A percentile compares a stretch with the other conserved stretches of the same genome.
Conservation (phyloP, 2,888 invertebrate species). For the Uropetala carovei region DNA sequence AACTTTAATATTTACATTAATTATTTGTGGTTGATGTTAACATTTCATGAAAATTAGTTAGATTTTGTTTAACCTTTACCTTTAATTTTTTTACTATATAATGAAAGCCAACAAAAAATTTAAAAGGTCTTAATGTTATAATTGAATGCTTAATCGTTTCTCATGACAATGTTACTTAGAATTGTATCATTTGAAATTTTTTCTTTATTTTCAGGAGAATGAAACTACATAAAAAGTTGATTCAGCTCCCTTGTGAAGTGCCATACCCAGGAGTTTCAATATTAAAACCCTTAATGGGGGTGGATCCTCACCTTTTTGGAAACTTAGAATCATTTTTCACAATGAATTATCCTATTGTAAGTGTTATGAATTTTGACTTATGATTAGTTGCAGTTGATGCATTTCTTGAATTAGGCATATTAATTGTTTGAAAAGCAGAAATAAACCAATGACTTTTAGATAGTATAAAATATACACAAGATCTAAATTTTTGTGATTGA, state of each 20-base stretch:
- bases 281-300: slow-evolving; percentile 95
- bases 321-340: slow-evolving; percentile 97
- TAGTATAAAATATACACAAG: too few relatives aligned
- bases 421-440: too few relatives aligned
- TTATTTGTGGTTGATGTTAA: not conserved
- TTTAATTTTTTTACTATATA: too few relatives aligned
- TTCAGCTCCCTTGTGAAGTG: slow-evolving; percentile 81
- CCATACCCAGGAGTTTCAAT: slow-evolving; percentile 94
- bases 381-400: too few relatives aligned
- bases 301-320: slow-evolving; percentile 91
- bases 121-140: too few relatives aligned
- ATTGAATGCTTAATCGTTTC: too few relatives aligned
- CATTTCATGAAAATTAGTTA: too few relatives aligned
- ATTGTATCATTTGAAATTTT: not conserved
- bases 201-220: slow-evolving; percentile 76
- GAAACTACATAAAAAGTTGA: slow-evolving; percentile 81
- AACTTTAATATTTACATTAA: not conserved
- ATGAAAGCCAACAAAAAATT: too few relatives aligned
- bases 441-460: not conserved
- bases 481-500: too few relatives aligned
- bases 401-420: too few relatives aligned
- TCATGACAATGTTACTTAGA: not conserved
- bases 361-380: slow-evolving; percentile 66
- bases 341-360: slow-evolving; percentile 90
- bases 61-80: too few relatives aligned